Evolutionary conservation across 2,113 vertebrate genomes (phyloP).

Genomic region (Hydrolagus affinis): DNA sequence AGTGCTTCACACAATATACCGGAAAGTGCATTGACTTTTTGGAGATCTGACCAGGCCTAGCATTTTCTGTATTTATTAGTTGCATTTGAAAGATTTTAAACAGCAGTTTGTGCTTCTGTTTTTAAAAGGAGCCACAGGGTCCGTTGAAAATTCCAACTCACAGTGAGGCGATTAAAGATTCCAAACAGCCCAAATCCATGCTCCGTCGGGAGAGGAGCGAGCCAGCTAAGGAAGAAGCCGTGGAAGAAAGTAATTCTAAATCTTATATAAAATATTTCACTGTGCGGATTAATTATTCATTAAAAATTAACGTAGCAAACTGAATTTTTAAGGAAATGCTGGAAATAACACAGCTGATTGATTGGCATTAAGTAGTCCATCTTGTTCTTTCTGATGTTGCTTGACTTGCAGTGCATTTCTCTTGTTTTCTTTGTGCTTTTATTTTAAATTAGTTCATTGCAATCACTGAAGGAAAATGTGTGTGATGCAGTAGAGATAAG

Average conservation of each 20-base stretch:
- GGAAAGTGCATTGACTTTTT: no score
- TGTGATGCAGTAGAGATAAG: no score
- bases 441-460: no score
- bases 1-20: no score
- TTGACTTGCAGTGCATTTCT: no score
- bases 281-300: background rate
- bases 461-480: no score
- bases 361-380: no score
- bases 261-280: background rate
- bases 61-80: background rate
- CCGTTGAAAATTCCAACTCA: conserved; percentile 36
- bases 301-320: background rate
- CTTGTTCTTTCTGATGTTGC: no score
- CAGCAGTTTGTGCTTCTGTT: background rate
- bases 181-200: conserved; percentile 57
- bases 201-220: conserved; percentile 39
- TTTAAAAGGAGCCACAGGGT: background rate
- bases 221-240: conserved; percentile 47
- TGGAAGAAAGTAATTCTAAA: conserved; percentile 45
- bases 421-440: no score
- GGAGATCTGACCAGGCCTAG: background rate
- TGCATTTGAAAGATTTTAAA: conserved; percentile 6
- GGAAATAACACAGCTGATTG: background rate
- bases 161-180: conserved; percentile 65
- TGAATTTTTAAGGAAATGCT: background rate